Evolutionary conservation across 2,113 vertebrate genomes (phyloP), one percentile per base, ranked within the genome.

Genomic region (Phalacrocorax aristotelis): DNA sequence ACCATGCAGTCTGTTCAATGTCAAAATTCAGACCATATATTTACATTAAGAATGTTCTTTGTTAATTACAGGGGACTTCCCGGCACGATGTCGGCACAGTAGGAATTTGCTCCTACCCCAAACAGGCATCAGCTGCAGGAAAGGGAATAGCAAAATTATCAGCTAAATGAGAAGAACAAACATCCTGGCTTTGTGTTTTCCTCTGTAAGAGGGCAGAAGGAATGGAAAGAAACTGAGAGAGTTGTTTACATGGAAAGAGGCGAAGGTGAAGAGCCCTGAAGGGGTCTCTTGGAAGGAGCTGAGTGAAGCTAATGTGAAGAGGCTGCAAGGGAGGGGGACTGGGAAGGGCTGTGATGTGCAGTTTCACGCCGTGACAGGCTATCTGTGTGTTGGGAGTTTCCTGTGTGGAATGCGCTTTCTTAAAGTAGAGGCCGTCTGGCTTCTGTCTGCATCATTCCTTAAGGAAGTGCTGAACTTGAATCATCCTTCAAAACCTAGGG

Each of bases 391-490:
- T 78, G 74, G 74, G 78, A 75, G 69, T 84, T 91, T 66, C 79
- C 78, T 71, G 52, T 3, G 2, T 51, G 60, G n/a, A 95, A 62
- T 49, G 74, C 2, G 9, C 61, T 95, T 81, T 71, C 46, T 89
- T 87, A 88, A 92, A 71, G 83, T 69, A 83, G 66, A 88, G 57
- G 40, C 82, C 0, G 20, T 78, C 90, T 85, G 70, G 32, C 52
- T 94, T 54, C 61, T 93, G 61, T 90, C 90, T 88, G 49, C 40
- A 49, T 72, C 32, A 19, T 85, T 86, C 85, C 62, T 49, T 49
- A 8, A 52, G 79, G 92, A 88, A 86, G 13, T 65, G 25, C 61
- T 94, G 90, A 85, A 51, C 83, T 87, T 82, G n/a, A 90, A 54
- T 87, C 84, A 38, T 68, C 52, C 30, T 18, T 91, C 38, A 82